Evolutionary conservation across 2,113 vertebrate genomes (phyloP), one percentile per base, ranked within the genome.

Genomic region (Romanogobio albipinnatus): DNA sequence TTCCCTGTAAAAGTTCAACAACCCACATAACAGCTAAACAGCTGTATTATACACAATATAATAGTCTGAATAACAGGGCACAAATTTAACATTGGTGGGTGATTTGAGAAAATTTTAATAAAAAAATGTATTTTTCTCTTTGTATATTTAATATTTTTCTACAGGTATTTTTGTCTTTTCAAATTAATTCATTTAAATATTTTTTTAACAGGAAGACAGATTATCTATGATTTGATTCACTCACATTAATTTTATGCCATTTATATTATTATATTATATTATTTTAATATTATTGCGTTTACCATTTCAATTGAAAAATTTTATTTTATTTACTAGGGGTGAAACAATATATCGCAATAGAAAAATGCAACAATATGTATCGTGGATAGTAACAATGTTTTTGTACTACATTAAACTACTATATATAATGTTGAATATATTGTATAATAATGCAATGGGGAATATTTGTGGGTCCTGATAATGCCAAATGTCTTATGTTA

Each of bases 1-100:
- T 81, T 68, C 15, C 29, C 79, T 70, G 47, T 53, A 70, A 66
- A 70, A 53, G 15, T 36, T 80, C 9, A 77, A 33, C 9, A 75
- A 51, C 47, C 13, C 47, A 19, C 11, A 19, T 68, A 36, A 39
- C 53, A 62, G 10, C n/a, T 26, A 26, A 74, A 74, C n/a, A n/a
- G n/a, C n/a, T n/a, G n/a, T 47, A 47, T 9, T 26, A 26, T 74
- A 8, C 13, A 24, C 19, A 8, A 6, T 70, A 2, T 14, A 74
- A 3, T 15, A 74, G 0, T 14, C 1, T 47, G 43, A 24, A 26
- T 14, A 36, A 68, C 15, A 36, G 17, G 29, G 9, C 43, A 19
- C 9, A 70, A 11, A 70, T 70, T 19, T 70, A 43, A 70, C 9
- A 43, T 43, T 36, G 8, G 1, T 36, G 29, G 62, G 29, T 4